Percentiles rank a stretch among this genome's conserved stretches.
Evolutionary conservation across 2,888 invertebrate species (phyloP).

Genomic region (Eupithecia subumbrata): DNA sequence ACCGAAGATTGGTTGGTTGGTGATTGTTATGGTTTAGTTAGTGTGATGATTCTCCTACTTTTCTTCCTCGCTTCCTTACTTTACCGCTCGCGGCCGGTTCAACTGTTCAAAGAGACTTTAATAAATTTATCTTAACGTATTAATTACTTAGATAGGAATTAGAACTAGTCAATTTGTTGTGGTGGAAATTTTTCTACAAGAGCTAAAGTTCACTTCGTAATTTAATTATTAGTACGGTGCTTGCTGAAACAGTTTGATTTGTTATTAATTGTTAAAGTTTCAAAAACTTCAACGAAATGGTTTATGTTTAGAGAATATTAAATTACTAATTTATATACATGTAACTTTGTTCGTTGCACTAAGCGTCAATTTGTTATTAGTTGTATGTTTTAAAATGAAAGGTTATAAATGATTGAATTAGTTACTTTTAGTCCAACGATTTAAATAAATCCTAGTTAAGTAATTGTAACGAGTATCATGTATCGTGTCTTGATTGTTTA

Average conservation of each 20-base stretch:
- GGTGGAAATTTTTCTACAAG: slow-evolving; percentile 80
- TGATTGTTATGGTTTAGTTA: slow-evolving; percentile 52
- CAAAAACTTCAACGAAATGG: slow-evolving; percentile 68
- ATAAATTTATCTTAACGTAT: slow-evolving; percentile 64
- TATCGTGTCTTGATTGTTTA: slow-evolving; percentile 55
- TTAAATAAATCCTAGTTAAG: slow-evolving; percentile 37
- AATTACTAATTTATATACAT: slow-evolving; percentile 3
- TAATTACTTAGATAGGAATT: slow-evolving; percentile 73
- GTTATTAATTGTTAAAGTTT: slow-evolving; percentile 66
- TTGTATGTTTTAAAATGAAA: slow-evolving; percentile 56
- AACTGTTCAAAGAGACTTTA: slow-evolving; percentile 75
- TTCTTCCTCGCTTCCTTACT: slow-evolving; percentile 55
- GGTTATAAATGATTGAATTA: slow-evolving; percentile 76
- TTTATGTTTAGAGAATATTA: slow-evolving; percentile 53
- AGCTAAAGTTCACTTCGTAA: slow-evolving; percentile 73
- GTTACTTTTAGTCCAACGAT: slow-evolving; percentile 60
- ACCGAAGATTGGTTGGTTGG: slow-evolving; percentile 51
- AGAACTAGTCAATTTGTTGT: slow-evolving; percentile 83
- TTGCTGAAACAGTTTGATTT: slow-evolving; percentile 75
- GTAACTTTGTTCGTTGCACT: slow-evolving; percentile 6
- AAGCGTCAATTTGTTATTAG: slow-evolving; percentile 59
- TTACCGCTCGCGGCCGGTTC: slow-evolving; percentile 80
- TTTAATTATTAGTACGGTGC: slow-evolving; percentile 78
- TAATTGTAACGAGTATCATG: slow-evolving; percentile 15
- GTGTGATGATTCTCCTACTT: slow-evolving; percentile 53